phyloP scores from a whole-genome alignment of 64 coral and sea anemone species.

The Actinia tenebrosa region DNA sequence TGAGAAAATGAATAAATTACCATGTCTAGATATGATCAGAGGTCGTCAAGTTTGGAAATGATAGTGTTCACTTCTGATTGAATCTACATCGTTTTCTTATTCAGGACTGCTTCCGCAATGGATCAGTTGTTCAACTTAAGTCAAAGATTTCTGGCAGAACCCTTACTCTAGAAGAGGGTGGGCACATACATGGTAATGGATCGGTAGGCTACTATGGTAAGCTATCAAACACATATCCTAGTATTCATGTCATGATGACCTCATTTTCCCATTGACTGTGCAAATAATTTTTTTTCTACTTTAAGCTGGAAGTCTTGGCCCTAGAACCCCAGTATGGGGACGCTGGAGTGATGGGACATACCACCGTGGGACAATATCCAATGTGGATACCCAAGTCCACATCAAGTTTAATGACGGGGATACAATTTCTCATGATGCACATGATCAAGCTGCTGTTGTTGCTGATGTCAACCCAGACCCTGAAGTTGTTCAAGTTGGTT shows the following conservation, averaged over 20 bases:
- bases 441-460: constrained; percentile 35
- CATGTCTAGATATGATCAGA: no score
- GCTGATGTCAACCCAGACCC: constrained; percentile 40
- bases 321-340: constrained; percentile 48
- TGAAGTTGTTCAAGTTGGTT: constrained; percentile 23
- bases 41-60: no score
- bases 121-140: constrained; percentile 50
- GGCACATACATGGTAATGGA: constrained; percentile 25
- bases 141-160: constrained; percentile 48
- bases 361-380: constrained; percentile 38
- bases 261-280: neutral
- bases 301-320: constrained; percentile 42
- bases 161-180: constrained; percentile 42
- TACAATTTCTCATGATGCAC: constrained; percentile 30
- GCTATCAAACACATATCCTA: neutral
- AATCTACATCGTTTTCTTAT: neutral
- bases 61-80: no score
- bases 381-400: constrained; percentile 32
- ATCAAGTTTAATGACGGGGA: constrained; percentile 68
- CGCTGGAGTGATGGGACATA: constrained; percentile 46
- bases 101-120: constrained; percentile 64
- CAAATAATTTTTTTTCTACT: neutral
- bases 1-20: no score
- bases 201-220: constrained; percentile 51
- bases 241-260: no score